phyloP scores from a whole-genome alignment of 2,797 vertebrate genomes.

The Hybognathus amarus region DNA sequence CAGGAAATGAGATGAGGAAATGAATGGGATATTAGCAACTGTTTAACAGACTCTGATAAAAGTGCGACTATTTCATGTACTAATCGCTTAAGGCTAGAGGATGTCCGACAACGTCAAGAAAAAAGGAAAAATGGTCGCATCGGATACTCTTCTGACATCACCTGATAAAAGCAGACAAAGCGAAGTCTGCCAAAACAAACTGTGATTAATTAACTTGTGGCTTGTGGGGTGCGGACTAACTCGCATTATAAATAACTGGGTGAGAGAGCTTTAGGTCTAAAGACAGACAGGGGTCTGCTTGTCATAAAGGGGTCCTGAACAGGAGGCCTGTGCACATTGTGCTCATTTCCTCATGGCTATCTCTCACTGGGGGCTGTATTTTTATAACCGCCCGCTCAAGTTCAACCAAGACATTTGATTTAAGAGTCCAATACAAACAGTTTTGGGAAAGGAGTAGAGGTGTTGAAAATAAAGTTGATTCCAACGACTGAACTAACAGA shows the following conservation, averaged over 20 bases:
- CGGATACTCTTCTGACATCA: slow-evolving; percentile 56
- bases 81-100: slow-evolving; percentile 64
- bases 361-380: slow-evolving; percentile 79
- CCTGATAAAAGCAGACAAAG: slow-evolving; percentile 61
- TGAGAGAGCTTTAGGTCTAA: slow-evolving; percentile 66
- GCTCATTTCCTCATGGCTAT: slow-evolving; percentile 78
- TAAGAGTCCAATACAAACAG: slow-evolving; percentile 79
- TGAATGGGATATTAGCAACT: slow-evolving; percentile 29
- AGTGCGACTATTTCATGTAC: slow-evolving; percentile 52
- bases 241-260: slow-evolving; percentile 73
- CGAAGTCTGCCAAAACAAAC: slow-evolving; percentile 74
- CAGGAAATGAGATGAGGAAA: slow-evolving; percentile 36
- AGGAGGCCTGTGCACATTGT: slow-evolving; percentile 71
- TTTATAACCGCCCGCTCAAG: slow-evolving; percentile 80
- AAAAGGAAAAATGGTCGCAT: slow-evolving; percentile 40
- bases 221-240: slow-evolving; percentile 61
- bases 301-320: slow-evolving; percentile 71
- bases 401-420: slow-evolving; percentile 81
- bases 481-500: slow-evolving; percentile 46
- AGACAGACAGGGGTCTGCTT: slow-evolving; percentile 68
- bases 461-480: slow-evolving; percentile 76
- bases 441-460: slow-evolving; percentile 70
- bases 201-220: slow-evolving; percentile 71
- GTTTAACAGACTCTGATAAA: slow-evolving; percentile 50
- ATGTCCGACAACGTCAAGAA: slow-evolving; percentile 51